Percentiles rank a stretch among this genome's conserved stretches.
Conservation (phyloP, 2,888 invertebrate species). For the Sisyra terminalis region DNA sequence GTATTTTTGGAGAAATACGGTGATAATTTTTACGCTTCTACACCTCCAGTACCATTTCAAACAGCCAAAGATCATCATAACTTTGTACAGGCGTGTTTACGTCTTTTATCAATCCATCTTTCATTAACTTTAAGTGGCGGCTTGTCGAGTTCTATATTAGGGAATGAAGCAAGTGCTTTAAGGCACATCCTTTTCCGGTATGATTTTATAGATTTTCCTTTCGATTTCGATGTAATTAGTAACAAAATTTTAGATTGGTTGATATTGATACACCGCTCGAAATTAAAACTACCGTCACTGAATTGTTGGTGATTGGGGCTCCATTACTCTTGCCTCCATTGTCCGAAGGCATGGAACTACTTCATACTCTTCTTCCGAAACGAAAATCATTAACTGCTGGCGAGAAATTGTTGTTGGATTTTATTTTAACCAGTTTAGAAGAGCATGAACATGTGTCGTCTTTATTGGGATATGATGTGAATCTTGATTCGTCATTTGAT, state of each 20-base stretch:
- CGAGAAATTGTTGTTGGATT: conserved; percentile 39
- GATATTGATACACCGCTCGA: conserved; percentile 29
- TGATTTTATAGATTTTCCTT: conserved; percentile 4
- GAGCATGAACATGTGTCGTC: conserved; percentile 39
- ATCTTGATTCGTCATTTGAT: conserved; percentile 7
- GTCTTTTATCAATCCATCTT: conserved; percentile 38
- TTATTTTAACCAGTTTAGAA: conserved; percentile 40
- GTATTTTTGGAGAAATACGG: conserved; percentile 39
- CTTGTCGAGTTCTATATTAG: conserved; percentile 28
- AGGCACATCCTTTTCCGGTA: conserved; percentile 36
- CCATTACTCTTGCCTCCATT: conserved; percentile 39
- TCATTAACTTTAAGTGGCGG: conserved; percentile 36
- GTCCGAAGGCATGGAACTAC: conserved; percentile 36
- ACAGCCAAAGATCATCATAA: conserved; percentile 31
- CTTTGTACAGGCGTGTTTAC: conserved; percentile 37
- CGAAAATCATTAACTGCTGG: conserved; percentile 29
- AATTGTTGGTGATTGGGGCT: conserved; percentile 39
- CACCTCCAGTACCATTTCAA: conserved; percentile 31
- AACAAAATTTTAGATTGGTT: conserved; percentile 21
- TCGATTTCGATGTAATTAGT: too few relatives aligned
- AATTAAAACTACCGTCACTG: conserved; percentile 35
- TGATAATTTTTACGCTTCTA: conserved; percentile 26
- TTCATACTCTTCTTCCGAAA: conserved; percentile 36
- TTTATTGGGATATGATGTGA: conserved; percentile 30
- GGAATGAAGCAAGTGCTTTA: conserved; percentile 33